These are phyloP conservation scores for Andrena minutula DNA, from an alignment of 2,888 invertebrate species.

Conservation along the genomic window DNA sequence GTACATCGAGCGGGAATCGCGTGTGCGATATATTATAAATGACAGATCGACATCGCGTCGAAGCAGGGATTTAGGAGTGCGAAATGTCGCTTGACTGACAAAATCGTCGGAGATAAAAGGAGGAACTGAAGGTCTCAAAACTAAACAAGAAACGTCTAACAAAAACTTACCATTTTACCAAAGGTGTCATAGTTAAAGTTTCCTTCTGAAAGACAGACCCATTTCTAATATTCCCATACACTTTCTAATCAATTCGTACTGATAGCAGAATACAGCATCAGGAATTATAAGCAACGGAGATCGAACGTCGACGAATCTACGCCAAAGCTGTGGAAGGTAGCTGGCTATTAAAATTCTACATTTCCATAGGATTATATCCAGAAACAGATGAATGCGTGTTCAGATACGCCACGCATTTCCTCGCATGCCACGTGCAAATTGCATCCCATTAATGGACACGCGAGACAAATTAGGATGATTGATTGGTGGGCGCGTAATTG, in stretches of 20 bases:
- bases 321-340: not conserved
- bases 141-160: not conserved
- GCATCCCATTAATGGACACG: conserved; percentile 21
- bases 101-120: not conserved
- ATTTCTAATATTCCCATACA: not conserved
- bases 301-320: not conserved
- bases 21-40: not conserved
- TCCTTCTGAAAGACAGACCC: not conserved
- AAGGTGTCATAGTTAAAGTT: not conserved
- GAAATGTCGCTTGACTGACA: too few relatives aligned
- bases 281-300: not conserved
- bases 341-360: not conserved
- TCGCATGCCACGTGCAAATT: conserved; percentile 8
- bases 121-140: not conserved
- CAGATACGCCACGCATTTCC: not conserved
- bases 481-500: conserved; percentile 30
- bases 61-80: too few relatives aligned
- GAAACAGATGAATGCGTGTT: not conserved
- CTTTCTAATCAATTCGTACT: not conserved
- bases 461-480: conserved; percentile 11
- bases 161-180: not conserved
- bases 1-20: not conserved
- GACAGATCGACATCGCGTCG: not conserved
- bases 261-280: conserved; percentile 28
- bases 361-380: not conserved